These are phyloP conservation scores for Eolophus roseicapilla DNA, from an alignment of 2,113 vertebrate genomes.

Conservation along the genomic window DNA sequence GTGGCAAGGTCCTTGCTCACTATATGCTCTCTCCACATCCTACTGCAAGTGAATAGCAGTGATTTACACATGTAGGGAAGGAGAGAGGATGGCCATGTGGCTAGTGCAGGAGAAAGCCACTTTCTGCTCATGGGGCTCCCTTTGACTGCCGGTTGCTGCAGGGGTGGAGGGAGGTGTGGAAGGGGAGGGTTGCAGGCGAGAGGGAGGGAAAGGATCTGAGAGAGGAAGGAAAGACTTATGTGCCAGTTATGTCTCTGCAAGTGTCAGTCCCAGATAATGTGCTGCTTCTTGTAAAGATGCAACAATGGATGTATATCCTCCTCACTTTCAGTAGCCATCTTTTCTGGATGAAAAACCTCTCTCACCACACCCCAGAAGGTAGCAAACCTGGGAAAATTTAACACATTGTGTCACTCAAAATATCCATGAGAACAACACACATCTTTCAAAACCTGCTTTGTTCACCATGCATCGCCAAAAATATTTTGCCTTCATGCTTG, in stretches of 20 bases:
- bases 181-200: fast-evolving
- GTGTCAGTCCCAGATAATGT: not conserved
- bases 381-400: not conserved
- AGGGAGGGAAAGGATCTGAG: fast-evolving
- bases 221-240: not conserved
- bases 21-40: not conserved
- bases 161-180: too few species aligned
- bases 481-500: not conserved
- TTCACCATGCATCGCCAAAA: not conserved
- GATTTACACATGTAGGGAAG: fast-evolving
- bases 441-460: not conserved
- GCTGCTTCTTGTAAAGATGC: not conserved
- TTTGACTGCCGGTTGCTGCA: not conserved
- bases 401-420: fast-evolving
- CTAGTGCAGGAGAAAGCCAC: not conserved
- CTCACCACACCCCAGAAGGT: not conserved
- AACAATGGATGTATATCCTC: not conserved
- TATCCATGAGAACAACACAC: not conserved
- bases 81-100: not conserved
- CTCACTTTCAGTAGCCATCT: not conserved
- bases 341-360: not conserved
- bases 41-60: fast-evolving
- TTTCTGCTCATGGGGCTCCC: not conserved
- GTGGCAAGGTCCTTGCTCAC: not conserved
- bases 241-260: not conserved